Conservation (phyloP, 1,140 invertebrate species). For the Anthonomus grandis region DNA sequence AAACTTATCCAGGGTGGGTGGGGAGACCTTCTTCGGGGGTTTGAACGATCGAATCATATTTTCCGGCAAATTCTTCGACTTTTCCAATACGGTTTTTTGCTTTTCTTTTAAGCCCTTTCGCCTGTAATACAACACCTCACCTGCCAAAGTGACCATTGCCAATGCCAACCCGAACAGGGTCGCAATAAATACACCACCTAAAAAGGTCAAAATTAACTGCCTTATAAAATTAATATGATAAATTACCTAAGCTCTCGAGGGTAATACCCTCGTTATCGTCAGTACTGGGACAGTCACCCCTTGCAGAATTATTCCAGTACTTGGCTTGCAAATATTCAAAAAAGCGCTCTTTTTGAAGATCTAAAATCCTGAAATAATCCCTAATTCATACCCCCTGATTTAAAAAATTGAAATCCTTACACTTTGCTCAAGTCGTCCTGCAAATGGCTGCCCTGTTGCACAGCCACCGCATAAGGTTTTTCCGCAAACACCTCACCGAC, state of each 20-base stretch:
- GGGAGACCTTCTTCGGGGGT: slow-evolving; percentile 23
- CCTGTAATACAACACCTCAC: slow-evolving; percentile 77
- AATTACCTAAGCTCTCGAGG: slow-evolving; percentile 74
- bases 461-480: slow-evolving; percentile 82
- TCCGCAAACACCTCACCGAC: slow-evolving; percentile 87
- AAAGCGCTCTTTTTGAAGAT: slow-evolving; percentile 80
- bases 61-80: slow-evolving; percentile 25
- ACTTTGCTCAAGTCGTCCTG: slow-evolving; percentile 77
- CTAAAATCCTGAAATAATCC: slow-evolving; percentile 60
- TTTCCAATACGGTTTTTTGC: slow-evolving; percentile 33
- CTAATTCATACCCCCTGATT: slow-evolving; percentile 1
- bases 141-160: slow-evolving; percentile 76
- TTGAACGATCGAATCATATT: slow-evolving; percentile 3
- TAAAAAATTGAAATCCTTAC: slow-evolving; percentile 41
- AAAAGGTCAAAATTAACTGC: slow-evolving; percentile 25
- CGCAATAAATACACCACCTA: slow-evolving; percentile 85
- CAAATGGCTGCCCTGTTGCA: slow-evolving; percentile 77
- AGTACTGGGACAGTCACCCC: slow-evolving; percentile 63
- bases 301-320: slow-evolving; percentile 77
- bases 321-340: slow-evolving; percentile 72
- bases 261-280: slow-evolving; percentile 86
- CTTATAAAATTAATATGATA: neutral
- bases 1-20: slow-evolving; percentile 24
- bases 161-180: slow-evolving; percentile 77
- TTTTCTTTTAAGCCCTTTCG: slow-evolving; percentile 55